Evolutionary conservation across 2,113 vertebrate species (phyloP), one percentile per base, ranked within the genome.

Genomic region (Macquaria ambigua): DNA sequence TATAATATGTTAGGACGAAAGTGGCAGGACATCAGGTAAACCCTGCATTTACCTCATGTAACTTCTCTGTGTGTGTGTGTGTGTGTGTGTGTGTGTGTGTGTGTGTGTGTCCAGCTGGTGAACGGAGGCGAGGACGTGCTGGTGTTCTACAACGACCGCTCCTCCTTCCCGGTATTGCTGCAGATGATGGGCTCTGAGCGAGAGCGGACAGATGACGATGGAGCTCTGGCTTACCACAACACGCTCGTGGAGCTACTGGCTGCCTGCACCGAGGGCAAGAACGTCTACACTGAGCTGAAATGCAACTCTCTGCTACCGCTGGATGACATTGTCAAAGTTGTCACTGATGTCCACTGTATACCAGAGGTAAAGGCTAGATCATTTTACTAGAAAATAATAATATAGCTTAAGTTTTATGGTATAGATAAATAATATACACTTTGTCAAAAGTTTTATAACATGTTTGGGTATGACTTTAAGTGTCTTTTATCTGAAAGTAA

Each of bases 131-230:
- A 99, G 81, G 98, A 99, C 0, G 98, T 99, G 86, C 95, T 99
- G 3, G 97, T 99, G 73, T 99, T 99, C 94, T 99, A 99, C 97
- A 99, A 99, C 0, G 98, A 99, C 95, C 96, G 98, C 86, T 97
- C 98, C 15, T 99, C 98, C 15, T 99, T 99, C 96, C 96, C 96
- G 68, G 95, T 96, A 0, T 86, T 99, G 90, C 95, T 98, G 90
- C 96, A 98, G 79, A 97, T 99, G 98, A 99, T 99, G 98, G 92
- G 93, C 14, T 98, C 97, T 0, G 97, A 98, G 89, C 92, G 96
- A 50, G 98, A 99, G 88, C 94, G 97, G 0, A 93, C 91, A 58
- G 98, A 99, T 0, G 97, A 97, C 74, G 96, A 96, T 74, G 97
- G 98, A 37, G 94, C 98, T 0, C 96, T 99, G 89, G 97, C 97